Evolutionary conservation across 2,113 vertebrate genomes (phyloP).

Genomic region (Megaptera novaeangliae): DNA sequence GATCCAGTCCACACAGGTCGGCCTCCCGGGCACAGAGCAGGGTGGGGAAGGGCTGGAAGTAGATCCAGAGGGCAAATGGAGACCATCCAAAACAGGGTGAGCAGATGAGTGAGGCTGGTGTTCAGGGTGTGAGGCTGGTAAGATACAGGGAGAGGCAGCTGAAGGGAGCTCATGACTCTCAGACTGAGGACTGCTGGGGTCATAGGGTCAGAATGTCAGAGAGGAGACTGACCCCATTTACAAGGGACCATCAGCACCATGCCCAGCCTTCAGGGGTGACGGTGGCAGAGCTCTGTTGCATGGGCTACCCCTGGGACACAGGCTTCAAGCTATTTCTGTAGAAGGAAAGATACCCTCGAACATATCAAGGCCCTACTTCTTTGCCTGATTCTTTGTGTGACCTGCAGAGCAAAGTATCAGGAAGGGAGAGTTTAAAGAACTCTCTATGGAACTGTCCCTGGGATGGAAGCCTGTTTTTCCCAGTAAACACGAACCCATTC

Average conservation of each 20-base stretch:
- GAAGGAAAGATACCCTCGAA: not conserved
- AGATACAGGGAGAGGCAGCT: not conserved
- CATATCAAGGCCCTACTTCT: not conserved
- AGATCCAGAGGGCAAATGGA: not conserved
- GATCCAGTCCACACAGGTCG: rapidly evolving
- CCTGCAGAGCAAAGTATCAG: not conserved
- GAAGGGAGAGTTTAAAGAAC: not conserved
- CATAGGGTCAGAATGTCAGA: not conserved
- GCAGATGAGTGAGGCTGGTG: not conserved
- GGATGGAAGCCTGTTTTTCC: not conserved
- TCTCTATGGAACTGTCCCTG: not conserved
- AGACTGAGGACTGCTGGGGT: not conserved
- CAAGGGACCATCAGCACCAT: rapidly evolving
- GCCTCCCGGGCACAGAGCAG: not conserved
- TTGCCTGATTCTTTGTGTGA: not conserved
- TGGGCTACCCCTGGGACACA: not conserved
- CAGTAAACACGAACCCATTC: not conserved
- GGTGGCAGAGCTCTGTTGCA: not conserved
- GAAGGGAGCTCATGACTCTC: not conserved
- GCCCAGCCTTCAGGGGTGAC: not conserved
- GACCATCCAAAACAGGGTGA: rapidly evolving
- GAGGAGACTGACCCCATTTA: not conserved
- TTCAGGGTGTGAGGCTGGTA: not conserved
- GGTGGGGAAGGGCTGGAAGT: not conserved
- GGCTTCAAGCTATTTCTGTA: not conserved